Percentiles rank a stretch among this genome's conserved stretches.
phyloP scores from a whole-genome alignment of 2,888 invertebrate species.

The Euclidia mi region DNA sequence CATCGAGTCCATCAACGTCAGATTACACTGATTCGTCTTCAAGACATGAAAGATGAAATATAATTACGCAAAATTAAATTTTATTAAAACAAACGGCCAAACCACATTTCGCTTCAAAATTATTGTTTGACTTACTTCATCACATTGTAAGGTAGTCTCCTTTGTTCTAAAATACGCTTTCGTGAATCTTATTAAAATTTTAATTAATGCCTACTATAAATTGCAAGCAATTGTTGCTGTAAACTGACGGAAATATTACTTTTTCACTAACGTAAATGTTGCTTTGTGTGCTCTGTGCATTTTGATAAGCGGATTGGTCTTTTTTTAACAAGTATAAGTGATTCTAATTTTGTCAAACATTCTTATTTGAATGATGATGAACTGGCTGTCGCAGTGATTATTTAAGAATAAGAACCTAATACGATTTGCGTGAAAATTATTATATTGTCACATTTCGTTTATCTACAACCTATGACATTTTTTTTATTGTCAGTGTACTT shows the following conservation, averaged over 20 bases:
- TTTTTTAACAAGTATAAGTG: too few relatives aligned
- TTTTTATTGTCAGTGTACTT: too few relatives aligned
- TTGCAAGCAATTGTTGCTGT: slow-evolving; percentile 64
- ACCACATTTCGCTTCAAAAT: slow-evolving; percentile 69
- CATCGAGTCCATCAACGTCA: slow-evolving; percentile 33
- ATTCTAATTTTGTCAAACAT: too few relatives aligned
- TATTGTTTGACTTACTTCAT: slow-evolving; percentile 75
- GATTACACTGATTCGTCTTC: slow-evolving; percentile 50
- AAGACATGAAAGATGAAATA: slow-evolving; percentile 61
- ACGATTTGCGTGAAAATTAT: too few relatives aligned
- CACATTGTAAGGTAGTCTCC: slow-evolving; percentile 67
- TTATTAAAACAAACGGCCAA: slow-evolving; percentile 69
- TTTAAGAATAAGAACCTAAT: too few relatives aligned
- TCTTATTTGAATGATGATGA: too few relatives aligned
- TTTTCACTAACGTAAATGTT: slow-evolving; percentile 22
- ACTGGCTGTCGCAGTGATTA: too few relatives aligned
- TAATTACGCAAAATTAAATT: slow-evolving; percentile 70
- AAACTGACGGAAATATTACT: slow-evolving; percentile 41
- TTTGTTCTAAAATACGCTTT: slow-evolving; percentile 71
- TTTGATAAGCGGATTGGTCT: too few relatives aligned
- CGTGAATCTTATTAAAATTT: slow-evolving; percentile 75
- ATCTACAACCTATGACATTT: too few relatives aligned
- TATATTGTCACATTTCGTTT: too few relatives aligned
- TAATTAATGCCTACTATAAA: slow-evolving; percentile 76
- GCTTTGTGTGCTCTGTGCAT: too few relatives aligned